phyloP scores from a whole-genome alignment of 92 coral and sea anemone genomes.

The Meandrina meandrites region DNA sequence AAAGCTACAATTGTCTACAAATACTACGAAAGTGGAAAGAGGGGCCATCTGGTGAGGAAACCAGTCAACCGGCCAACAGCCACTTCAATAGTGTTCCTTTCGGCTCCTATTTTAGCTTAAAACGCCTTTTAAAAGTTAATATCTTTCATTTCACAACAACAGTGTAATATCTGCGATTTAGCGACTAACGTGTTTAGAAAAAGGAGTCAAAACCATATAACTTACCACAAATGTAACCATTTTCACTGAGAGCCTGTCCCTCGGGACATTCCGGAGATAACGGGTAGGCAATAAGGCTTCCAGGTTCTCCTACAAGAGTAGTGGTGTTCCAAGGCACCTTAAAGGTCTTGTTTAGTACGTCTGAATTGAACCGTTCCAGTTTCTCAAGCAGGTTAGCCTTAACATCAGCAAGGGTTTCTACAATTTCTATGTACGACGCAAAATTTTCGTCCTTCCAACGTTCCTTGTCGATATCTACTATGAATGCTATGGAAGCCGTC shows the following conservation, averaged over 20 bases:
- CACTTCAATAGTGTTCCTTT: background rate
- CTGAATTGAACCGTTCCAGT: constrained; percentile 10
- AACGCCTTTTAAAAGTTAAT: background rate
- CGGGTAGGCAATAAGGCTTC: constrained; percentile 4
- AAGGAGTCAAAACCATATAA: background rate
- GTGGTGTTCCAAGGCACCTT: constrained; percentile 4
- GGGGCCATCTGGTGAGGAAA: no score
- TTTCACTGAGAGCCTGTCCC: constrained; percentile 1
- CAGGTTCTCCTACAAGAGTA: constrained; percentile 1
- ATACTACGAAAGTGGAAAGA: no score
- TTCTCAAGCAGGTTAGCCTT: background rate
- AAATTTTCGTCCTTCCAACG: background rate
- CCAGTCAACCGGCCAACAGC: no score
- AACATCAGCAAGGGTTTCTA: background rate
- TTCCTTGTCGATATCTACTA: background rate
- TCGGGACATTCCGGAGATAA: constrained; percentile 24
- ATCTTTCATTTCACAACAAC: background rate
- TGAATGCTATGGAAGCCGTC: background rate
- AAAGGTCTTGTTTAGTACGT: constrained; percentile 22
- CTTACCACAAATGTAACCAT: constrained; percentile 21
- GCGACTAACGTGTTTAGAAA: background rate
- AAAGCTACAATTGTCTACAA: no score
- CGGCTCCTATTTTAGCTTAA: background rate
- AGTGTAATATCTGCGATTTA: background rate
- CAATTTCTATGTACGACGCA: background rate